Base-by-base conservation (phyloP, 2,113 vertebrate species). In the Otus sunia region DNA sequence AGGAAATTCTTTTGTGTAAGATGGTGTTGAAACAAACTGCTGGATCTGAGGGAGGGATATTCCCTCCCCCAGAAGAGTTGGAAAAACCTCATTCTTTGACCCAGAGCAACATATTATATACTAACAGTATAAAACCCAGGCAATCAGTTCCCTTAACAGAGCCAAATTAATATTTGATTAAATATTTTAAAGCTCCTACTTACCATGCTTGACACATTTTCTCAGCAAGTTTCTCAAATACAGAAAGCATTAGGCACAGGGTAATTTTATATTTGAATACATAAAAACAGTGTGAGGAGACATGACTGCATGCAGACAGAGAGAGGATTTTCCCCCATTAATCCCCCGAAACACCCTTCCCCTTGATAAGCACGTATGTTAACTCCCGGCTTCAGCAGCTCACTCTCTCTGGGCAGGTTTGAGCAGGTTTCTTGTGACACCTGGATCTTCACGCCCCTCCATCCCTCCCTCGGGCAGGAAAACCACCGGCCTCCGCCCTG, bases 401-500 rank as follows among this genome's bases (percentile, higher is more conserved):
- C 45, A 34, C 68, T 88, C 83, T 77, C 84, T 72, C 83, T 11
- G 59, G 84, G 89, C 90, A 90, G 91, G 85, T 81, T 90, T 5
- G 72, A 89, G 43, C n/a, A 9, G 27, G 80, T 87, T 97, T 94
- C 96, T 95, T 80, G 74, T 92, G 94, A 74, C 94, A 95, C 94
- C 96, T 93, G 95, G 86, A 69, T 94, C 95, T 93, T 92, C 94
- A 69, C 75, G 10, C 82, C 62, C 88, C 73, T 95, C 94, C 90
- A 69, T 87, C 72, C 82, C 50, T 89, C 86, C 67, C 97, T 97
- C 89, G 97, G 97, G 98, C 98, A 98, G 98, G 98, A 98, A 99
- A 99, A 99, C 99, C 99, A 98, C 99, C 98, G 98, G 99, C 98
- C 98, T 98, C 99, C 98, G 96, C 98, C 97, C 98, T 99, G 99